Evolutionary conservation across 2,113 vertebrate species (phyloP), one percentile per base, ranked within the genome.

Genomic region (Clarias batrachus): DNA sequence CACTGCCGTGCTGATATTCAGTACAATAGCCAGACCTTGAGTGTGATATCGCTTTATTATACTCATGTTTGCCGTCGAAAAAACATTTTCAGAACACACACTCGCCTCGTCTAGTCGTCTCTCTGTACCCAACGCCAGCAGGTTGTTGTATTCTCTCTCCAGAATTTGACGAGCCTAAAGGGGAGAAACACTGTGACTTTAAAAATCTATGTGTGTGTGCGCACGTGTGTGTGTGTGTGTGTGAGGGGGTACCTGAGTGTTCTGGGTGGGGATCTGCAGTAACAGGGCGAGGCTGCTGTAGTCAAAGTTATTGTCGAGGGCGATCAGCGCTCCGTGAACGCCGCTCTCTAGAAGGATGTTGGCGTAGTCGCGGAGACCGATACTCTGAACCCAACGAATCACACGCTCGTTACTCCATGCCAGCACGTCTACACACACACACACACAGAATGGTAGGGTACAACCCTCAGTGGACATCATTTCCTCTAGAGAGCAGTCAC

Each of bases 71-170:
- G 4, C 48, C 3, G 48, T n/a, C 23, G 16, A 27, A 79, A 66
- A 1, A 59, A 3, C 21, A 54, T 27, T 13, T 77, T 33, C 10
- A 13, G 1, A 57, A 74, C 11, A 59, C 82, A 82, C 74, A 73
- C 73, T 25, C 94, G 99, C 98, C 95, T 99, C 98, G 83, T 99
- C 98, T 92, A 99, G 96, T 71, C 97, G 93, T 91, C 98, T 95
- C 91, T 99, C 98, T 54, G 98, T 99, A 91, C 98, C 98, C 92
- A 99, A 94, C 41, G 98, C 98, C 94, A 99, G 95, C 89, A 99
- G 95, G 92, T 99, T 99, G 92, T 99, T 99, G 94, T 99, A 99
- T 91, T 99, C 98, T 88, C 98, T 96, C 95, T 99, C 98, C 88
- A 99, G 96, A 94, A 99, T 97, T 95, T 99, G 98, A 91, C 98